Base-by-base conservation (phyloP, 2,113 vertebrate genomes). In the Heterotis niloticus region DNA sequence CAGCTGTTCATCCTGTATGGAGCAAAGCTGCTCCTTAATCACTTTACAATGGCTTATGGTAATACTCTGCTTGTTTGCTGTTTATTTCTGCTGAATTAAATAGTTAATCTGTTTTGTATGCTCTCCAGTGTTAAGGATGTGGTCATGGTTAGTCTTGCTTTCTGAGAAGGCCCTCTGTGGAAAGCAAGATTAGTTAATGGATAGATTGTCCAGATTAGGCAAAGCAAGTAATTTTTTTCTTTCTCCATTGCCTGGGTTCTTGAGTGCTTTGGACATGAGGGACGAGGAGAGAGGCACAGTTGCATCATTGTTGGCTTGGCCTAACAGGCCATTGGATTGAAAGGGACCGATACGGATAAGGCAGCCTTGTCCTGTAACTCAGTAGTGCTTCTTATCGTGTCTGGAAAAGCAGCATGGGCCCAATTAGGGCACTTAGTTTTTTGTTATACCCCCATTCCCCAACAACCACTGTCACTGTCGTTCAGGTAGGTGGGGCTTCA, bases 31-130 rank as follows among this genome's bases (percentile, higher is more conserved):
- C 75, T 34, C 82, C 82, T 68, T 86, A 88, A 87, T 88, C 85
- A 69, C 82, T 81, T 82, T 83, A 84, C 86, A 87, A 81, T 78
- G 85, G 83, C 83, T 88, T 83, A 83, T 44, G 62, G 52, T 56
- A n/a, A 56, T 34, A 11, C 24, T 29, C 71, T 0, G 70, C 78
- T 75, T 75, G 62, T 80, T 57, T 44, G 5, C 34, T 34, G 57
- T 80, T 80, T 65, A 26, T 75, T 24, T 80, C 62, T 57, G 18
- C 17, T 7, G 26, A 80, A 80, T 75, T 74, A 75, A 68, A 74
- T 34, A 17, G 52, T 64, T 80, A 80, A 80, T 74, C 70, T 74
- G 62, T 24, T 66, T 52, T 66, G 18, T 29, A 28, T 67, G 71
- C 70, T 75, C 71, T 75, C 44, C 52, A 66, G 52, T 64, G 20